Evolutionary conservation across 1,140 invertebrate genomes (phyloP), one percentile per base, ranked within the genome.

Genomic region (Apis cerana): DNA sequence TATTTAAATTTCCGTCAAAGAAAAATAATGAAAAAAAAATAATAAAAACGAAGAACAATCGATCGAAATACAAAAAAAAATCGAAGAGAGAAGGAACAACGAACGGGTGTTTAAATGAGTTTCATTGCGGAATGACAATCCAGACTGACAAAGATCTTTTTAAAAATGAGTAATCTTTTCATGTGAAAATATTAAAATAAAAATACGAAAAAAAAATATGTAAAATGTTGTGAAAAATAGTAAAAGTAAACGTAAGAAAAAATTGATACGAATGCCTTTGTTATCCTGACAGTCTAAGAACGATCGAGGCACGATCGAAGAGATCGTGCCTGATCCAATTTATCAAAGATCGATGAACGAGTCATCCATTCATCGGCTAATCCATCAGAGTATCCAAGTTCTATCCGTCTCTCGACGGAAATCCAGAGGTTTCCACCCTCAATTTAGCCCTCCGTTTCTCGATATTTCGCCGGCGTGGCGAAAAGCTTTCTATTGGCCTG

Each of bases 201-300:
- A 2, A 23, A 70, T 2, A 10, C 1, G 4, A 54, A 2, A 33
- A 27, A 23, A 21, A 21, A 56, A 21, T 11, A 12, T 12, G 12
- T 13, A 17, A n/a, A 11, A 13, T n/a, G 12, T 3, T 17, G 1
- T n/a, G 12, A n/a, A 27, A 61, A 23, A 1, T 43, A 17, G 48
- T 0, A n/a, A 19, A 10, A 48, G 17, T 59, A 61, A 43, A 23
- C 1, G 12, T 58, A 17, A 19, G 17, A 15, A n/a, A 56, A 17
- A 80, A 85, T 84, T 75, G 75, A 76, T 80, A 85, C 59, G 58
- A 84, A 84, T 80, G n/a, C 48, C 59, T 21, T 58, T 52, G 17
- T 43, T 11, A 62, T 56, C 21, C 61, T 50, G 21, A 50, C 43
- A 13, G 50, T 62, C 23, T 13, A 27, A 0, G 23, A 62, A 27